phyloP scores from a whole-genome alignment of 2,113 vertebrate species.

The Neomonachus schauinslandi region DNA sequence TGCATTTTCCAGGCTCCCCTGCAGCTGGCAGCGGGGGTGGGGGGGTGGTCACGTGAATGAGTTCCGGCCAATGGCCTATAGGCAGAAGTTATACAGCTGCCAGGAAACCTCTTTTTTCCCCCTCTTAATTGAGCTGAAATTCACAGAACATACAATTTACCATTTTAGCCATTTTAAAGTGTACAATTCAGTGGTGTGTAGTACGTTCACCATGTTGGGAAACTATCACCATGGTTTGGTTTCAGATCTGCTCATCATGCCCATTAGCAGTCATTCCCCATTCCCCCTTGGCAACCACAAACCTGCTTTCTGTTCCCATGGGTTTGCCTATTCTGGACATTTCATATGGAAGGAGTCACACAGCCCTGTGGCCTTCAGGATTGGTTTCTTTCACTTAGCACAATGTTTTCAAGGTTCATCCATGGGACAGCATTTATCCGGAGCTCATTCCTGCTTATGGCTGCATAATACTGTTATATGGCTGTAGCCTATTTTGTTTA shows the following conservation, averaged over 20 bases:
- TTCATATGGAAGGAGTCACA: not conserved
- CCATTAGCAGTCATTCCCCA: not conserved
- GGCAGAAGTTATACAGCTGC: not conserved
- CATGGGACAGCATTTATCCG: not conserved
- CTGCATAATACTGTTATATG: not conserved
- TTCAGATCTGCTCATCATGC: not conserved
- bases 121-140: not conserved
- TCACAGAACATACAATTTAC: not conserved
- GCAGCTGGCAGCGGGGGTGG: not conserved
- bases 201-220: not conserved
- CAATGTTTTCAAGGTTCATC: not conserved
- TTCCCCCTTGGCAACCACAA: too few species aligned
- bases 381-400: not conserved
- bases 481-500: not conserved
- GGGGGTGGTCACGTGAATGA: accelerated
- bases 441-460: not conserved
- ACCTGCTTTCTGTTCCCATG: not conserved
- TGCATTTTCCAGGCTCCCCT: not conserved
- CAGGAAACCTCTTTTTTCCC: not conserved
- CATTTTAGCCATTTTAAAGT: not conserved
- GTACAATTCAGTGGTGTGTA: not conserved
- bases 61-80: not conserved
- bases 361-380: not conserved
- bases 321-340: not conserved
- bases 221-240: not conserved